Evolutionary conservation across 2,888 invertebrate species (phyloP), one percentile per base, ranked within the genome.

Genomic region (Schizotus pectinicornis): DNA sequence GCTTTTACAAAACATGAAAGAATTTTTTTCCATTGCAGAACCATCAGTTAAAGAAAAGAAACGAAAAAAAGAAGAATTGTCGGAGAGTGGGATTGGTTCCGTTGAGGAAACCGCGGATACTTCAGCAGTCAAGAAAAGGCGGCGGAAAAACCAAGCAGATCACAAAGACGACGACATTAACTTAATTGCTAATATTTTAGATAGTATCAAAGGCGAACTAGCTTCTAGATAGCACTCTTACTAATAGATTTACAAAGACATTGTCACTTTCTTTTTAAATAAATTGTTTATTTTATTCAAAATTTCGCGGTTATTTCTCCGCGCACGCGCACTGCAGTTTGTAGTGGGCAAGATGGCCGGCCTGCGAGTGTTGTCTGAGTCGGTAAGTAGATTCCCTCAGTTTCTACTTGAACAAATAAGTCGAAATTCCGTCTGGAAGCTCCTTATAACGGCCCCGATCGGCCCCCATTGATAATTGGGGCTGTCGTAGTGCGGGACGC

Each of bases 301-400:
- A 46, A 52, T 33, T 52, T 58, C 42, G 39, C 22, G 13, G 33
- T 53, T 45, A 12, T n/a, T n/a, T n/a, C n/a, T n/a, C 6, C n/a
- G 30, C 59, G 55, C 56, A 51, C 47, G 59, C 56, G 48, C 33
- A 13, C 11, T 50, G 67, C 72, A 70, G 72, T 74, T 67, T 69
- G 71, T 72, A 67, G 69, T 71, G 72, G 65, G 69, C 70, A 75
- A 74, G 71, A 75, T 74, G 75, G 74, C 75, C 70, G 73, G 73
- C 60, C 61, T 67, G 64, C 63, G 61, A 65, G 69, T 72, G 70
- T 68, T 73, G 73, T 73, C 73, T 72, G 74, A 74, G 69, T 74
- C 75, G 75, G 75, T 75, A 67, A 72, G 75, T 71, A 60, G 56
- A 36, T 56, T 22, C 5, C 22, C 36, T 41, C 36, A 45, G 6